phyloP scores from a whole-genome alignment of 23 tunicate species.

The Trididemnum clinides region DNA sequence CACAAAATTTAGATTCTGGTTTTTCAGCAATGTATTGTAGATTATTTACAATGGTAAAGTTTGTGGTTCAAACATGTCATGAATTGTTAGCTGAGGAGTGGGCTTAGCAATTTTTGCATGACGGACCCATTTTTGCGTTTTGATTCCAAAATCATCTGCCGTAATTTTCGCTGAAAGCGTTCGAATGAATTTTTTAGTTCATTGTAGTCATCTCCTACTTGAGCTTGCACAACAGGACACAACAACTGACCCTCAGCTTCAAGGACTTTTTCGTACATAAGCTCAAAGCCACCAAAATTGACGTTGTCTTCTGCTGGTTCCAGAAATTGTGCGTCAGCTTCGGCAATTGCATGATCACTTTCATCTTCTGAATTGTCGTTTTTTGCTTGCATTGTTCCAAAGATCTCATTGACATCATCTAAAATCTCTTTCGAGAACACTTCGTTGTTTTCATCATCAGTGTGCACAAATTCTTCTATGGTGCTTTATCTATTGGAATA shows the following conservation, averaged over 20 bases:
- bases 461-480: conserved; percentile 30
- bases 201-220: conserved; percentile 17
- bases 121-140: too few species aligned
- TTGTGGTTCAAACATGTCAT: too few species aligned
- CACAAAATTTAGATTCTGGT: conserved; percentile 2
- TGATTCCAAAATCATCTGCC: too few species aligned
- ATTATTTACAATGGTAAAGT: too few species aligned
- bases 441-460: conserved; percentile 23
- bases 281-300: conserved; percentile 7
- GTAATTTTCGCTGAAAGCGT: conserved; percentile 21
- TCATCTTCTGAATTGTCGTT: conserved; percentile 13
- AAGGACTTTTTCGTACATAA: conserved; percentile 20
- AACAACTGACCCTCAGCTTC: conserved; percentile 19
- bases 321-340: background rate
- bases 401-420: conserved; percentile 29
- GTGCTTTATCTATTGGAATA: conserved; percentile 34
- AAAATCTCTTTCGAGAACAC: conserved; percentile 35
- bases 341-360: conserved; percentile 25
- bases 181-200: conserved; percentile 22
- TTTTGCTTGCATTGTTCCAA: conserved; percentile 17
- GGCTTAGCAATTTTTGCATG: too few species aligned
- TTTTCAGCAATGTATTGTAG: conserved; percentile 19
- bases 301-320: conserved; percentile 1
- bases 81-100: too few species aligned
- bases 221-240: conserved; percentile 37